These are phyloP conservation scores for Drosophila melanosoma DNA, from an alignment of 2,888 invertebrate genomes.

Conservation along the genomic window DNA sequence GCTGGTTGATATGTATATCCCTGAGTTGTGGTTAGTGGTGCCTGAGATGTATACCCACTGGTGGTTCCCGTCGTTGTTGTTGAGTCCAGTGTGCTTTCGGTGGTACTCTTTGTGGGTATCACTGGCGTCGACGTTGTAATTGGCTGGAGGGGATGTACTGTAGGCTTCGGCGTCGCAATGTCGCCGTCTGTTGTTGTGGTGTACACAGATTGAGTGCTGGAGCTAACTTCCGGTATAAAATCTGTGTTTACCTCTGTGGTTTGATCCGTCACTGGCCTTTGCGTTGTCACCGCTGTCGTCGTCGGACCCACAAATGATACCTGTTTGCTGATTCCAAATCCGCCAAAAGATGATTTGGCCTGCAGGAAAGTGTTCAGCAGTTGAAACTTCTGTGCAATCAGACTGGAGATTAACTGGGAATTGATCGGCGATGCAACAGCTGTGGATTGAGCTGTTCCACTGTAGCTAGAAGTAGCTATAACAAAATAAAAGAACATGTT, in stretches of 20 bases:
- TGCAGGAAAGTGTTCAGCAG: slow-evolving; percentile 55
- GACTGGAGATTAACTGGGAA: slow-evolving; percentile 53
- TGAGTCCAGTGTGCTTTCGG: slow-evolving; percentile 33
- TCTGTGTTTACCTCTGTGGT: slow-evolving; percentile 77
- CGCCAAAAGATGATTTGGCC: slow-evolving; percentile 54
- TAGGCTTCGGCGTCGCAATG: slow-evolving; percentile 67
- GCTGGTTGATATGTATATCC: slow-evolving; percentile 13
- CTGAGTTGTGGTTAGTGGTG: neutral
- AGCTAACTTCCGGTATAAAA: slow-evolving; percentile 63
- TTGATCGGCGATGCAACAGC: slow-evolving; percentile 38
- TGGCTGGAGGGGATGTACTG: slow-evolving; percentile 67
- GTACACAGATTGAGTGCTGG: slow-evolving; percentile 67
- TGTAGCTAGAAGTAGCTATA: slow-evolving; percentile 27
- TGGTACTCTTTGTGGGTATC: slow-evolving; percentile 50
- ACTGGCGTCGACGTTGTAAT: slow-evolving; percentile 51
- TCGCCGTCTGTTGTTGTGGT: slow-evolving; percentile 70
- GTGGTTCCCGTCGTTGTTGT: slow-evolving; percentile 2
- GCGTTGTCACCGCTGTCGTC: slow-evolving; percentile 55
- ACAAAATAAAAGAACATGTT: slow-evolving; percentile 1
- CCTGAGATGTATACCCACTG: slow-evolving; percentile 13
- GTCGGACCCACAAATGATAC: slow-evolving; percentile 33
- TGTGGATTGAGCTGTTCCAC: slow-evolving; percentile 17
- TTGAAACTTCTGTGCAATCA: slow-evolving; percentile 60
- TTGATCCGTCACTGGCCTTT: slow-evolving; percentile 36
- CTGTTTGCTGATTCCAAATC: slow-evolving; percentile 53